Evolutionary conservation across 2,113 vertebrate species (phyloP), one percentile per base, ranked within the genome.

Genomic region (Oxyruncus cristatus): DNA sequence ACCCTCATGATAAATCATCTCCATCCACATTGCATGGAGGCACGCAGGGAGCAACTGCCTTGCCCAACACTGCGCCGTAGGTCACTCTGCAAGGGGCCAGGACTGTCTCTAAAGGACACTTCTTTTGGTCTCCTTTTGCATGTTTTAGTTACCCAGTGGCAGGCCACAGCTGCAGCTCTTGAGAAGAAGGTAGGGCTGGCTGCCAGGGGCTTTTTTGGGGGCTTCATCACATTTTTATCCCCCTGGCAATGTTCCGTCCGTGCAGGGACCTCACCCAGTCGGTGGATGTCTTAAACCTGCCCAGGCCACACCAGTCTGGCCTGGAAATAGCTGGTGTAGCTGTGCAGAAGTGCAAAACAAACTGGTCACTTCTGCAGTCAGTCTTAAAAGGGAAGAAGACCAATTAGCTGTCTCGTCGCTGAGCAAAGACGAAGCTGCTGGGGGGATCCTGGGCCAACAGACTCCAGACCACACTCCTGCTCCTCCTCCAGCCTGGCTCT

Each of bases 31-130:
- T 0, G 59, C 6, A 6, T 12, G 71, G 62, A 86, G 88, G 35
- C 95, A 88, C 0, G 7, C 82, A 71, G 82, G 18, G 39, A 47
- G 1, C 41, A 47, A 73, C 76, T 6, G 72, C 49, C 92, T 97
- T 95, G 89, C 95, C 80, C 91, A 96, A 93, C 65, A 30, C 73
- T 67, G 80, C 0, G 52, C 93, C 17, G 11, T 39, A 67, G 95
- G 92, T 88, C 94, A 49, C 93, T 84, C 88, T 67, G 90, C 93
- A 80, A 83, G 95, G 63, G 90, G 33, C 49, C 1, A 5, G n/a
- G 46, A 27, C 85, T 84, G 85, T 32, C 85, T 74, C 59, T 5
- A 4, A 82, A 81, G 24, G 67, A 28, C 26, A 5, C 27, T 67
- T 41, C 63, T 79, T 70, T 73, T 79, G 63, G 65, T 80, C 81